Conservation (phyloP, 2,113 vertebrate species). For the Lamprologus tigripictilis region DNA sequence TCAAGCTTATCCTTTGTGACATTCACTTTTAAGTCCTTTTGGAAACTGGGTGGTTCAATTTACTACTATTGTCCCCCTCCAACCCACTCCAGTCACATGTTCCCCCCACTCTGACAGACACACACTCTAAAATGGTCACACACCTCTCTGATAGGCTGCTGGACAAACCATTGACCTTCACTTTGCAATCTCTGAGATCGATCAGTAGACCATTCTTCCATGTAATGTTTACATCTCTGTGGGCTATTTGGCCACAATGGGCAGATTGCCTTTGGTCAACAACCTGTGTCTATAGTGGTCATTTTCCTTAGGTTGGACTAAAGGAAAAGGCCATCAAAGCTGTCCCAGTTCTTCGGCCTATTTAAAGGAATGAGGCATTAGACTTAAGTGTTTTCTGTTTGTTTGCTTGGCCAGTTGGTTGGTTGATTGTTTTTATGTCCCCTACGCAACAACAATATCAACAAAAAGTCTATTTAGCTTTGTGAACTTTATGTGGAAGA, state of each 20-base stretch:
- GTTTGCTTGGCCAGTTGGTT: neutral
- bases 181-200: constrained; percentile 63
- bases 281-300: constrained; percentile 49
- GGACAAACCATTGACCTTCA: constrained; percentile 65
- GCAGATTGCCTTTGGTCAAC: constrained; percentile 57
- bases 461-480: neutral
- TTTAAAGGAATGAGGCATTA: constrained; percentile 3
- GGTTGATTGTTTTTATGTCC: neutral
- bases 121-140: neutral
- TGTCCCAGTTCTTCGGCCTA: neutral
- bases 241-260: constrained; percentile 63
- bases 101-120: neutral
- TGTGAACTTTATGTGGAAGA: neutral
- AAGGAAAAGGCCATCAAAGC: neutral
- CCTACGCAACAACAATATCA: neutral
- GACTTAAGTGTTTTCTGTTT: neutral
- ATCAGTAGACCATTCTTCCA: constrained; percentile 67
- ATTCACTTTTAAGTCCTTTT: constrained; percentile 56
- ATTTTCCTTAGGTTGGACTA: constrained; percentile 20
- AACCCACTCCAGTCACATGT: neutral
- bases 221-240: constrained; percentile 70
- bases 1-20: constrained; percentile 61
- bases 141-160: constrained; percentile 35
- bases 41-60: constrained; percentile 60
- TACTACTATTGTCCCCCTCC: neutral